Percentiles rank a stretch among this genome's conserved stretches.
Conservation (phyloP, 2,113 vertebrate species). For the Atlantisia rogersi region DNA sequence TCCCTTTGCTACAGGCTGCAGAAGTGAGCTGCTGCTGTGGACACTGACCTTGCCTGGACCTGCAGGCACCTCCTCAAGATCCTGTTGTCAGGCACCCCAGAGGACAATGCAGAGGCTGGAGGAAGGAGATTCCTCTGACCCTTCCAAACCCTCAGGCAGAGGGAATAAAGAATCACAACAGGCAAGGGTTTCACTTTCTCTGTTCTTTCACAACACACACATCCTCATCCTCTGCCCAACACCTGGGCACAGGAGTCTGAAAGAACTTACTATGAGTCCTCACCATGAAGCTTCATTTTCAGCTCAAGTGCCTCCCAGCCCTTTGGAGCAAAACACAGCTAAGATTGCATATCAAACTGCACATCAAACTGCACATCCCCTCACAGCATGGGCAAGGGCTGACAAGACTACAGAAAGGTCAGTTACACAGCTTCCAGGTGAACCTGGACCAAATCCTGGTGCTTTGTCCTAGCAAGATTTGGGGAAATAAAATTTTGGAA, state of each 20-base stretch:
- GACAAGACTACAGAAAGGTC: neutral
- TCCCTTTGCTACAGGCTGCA: neutral
- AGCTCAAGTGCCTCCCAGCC: neutral
- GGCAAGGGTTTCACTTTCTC: neutral
- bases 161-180: too few species aligned
- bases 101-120: neutral
- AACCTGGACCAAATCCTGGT: accelerated
- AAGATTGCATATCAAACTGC: accelerated
- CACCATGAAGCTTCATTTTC: neutral
- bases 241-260: neutral
- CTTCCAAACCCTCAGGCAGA: neutral
- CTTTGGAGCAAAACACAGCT: neutral
- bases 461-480: neutral
- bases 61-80: neutral
- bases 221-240: neutral
- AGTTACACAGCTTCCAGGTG: neutral
- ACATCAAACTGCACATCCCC: too few species aligned
- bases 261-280: neutral
- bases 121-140: neutral
- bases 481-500: too few species aligned
- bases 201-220: neutral
- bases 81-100: neutral
- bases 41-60: neutral
- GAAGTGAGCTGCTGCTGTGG: neutral
- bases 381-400: neutral